Base-by-base conservation (phyloP, 2,797 vertebrate species). In the Lutjanus argentimaculatus region DNA sequence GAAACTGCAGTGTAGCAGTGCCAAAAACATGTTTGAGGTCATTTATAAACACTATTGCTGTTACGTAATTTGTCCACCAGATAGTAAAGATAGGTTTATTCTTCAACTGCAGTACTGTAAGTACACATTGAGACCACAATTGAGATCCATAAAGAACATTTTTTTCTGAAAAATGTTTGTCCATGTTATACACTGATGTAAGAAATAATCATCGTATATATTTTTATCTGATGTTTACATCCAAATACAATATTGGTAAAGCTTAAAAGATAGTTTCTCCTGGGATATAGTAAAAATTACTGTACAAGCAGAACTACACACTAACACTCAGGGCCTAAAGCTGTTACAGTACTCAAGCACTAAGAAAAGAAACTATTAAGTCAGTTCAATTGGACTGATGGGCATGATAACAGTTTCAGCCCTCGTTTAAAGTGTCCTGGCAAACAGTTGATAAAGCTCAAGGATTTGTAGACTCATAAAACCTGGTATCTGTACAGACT, bases 361-460 rank as follows among this genome's bases (percentile, higher is more conserved):
- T 22, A 21, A 58, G 46, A 42, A 55, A 67, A 52, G 13, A 43
- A 70, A 64, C 36, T 51, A 1, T 58, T 14, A 49, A 52, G 36
- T 78, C n/a, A 36, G 36, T 55, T 65, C n/a, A 58, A 13, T 22
- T 58, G 16, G 22, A 74, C 67, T 6, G 53, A 81, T 51, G 15
- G 49, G 15, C 48, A 53, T 56, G 56, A 74, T 67, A 79, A 69
- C 56, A 59, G 25, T 21, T 68, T 40, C 13, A 77, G 25, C 6
- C 49, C 25, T 46, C 57, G n/a, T 53, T 57, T 16, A 72, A 55
- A 77, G 62, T 42, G 59, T 55, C 25, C 6, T 10, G 22, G 46
- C 14, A 45, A 76, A 46, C 36, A 57, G 49, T 12, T 48, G n/a
- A 79, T 81, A 43, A 75, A 71, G 59, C 21, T 45, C n/a, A 55